These are phyloP conservation scores for Coelopa pilipes DNA, from an alignment of 2,888 invertebrate species.

Conservation along the genomic window DNA sequence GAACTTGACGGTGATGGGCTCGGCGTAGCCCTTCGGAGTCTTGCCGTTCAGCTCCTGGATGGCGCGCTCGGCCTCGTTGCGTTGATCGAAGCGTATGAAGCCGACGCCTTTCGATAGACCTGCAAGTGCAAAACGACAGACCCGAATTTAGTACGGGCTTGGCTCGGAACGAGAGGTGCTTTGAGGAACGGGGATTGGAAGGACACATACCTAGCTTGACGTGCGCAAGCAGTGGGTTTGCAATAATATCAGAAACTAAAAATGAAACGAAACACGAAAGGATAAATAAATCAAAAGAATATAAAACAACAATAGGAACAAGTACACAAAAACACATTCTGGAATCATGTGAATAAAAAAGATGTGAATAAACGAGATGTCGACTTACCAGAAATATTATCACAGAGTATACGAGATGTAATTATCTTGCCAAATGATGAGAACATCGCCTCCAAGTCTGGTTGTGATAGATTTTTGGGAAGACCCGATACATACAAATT, in stretches of 20 bases:
- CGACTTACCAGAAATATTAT: conserved; percentile 74
- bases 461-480: conserved; percentile 96
- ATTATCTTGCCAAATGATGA: conserved; percentile 95
- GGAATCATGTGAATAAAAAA: neutral
- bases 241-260: conserved; percentile 45
- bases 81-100: conserved; percentile 93
- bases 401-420: conserved; percentile 95
- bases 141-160: conserved; percentile 1
- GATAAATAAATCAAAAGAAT: conserved; percentile 36
- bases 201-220: conserved; percentile 37
- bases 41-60: conserved; percentile 91
- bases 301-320: conserved; percentile 22
- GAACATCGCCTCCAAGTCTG: conserved; percentile 94
- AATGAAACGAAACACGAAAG: neutral
- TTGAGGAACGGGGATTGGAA: too few species aligned
- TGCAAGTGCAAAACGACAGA: conserved; percentile 59
- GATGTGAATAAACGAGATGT: neutral
- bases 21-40: conserved; percentile 86
- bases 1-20: conserved; percentile 94
- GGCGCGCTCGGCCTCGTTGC: conserved; percentile 89
- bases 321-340: conserved; percentile 7
- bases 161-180: neutral
- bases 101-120: conserved; percentile 95
- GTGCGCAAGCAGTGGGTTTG: conserved; percentile 42
- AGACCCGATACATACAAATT: conserved; percentile 97